Evolutionary conservation across 2,888 invertebrate species (phyloP).

Genomic region (Nasonia oneida): DNA sequence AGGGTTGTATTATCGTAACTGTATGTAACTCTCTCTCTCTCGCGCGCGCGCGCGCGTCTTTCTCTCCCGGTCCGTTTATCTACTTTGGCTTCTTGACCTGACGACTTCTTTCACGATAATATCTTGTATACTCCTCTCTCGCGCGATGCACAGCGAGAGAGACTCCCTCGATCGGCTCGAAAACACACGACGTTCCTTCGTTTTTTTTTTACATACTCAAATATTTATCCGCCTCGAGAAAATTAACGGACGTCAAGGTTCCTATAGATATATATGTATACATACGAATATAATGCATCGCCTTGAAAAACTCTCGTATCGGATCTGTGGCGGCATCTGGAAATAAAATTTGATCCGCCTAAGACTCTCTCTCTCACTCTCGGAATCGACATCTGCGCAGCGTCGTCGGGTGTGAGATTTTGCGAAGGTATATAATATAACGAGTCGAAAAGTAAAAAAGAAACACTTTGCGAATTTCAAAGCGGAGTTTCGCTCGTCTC

Average conservation of each 20-base stretch:
- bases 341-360: constrained; percentile 46
- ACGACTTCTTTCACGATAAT: constrained; percentile 51
- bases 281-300: no score
- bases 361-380: background rate
- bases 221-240: background rate
- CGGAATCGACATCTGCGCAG: constrained; percentile 50
- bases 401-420: constrained; percentile 23
- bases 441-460: background rate
- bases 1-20: background rate
- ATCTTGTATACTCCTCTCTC: background rate
- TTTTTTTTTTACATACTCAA: background rate
- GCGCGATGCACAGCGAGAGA: background rate
- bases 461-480: background rate
- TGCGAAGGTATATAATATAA: background rate
- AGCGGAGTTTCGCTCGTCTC: background rate
- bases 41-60: background rate
- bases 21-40: background rate
- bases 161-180: background rate
- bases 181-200: background rate
- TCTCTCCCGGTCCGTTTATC: constrained; percentile 65
- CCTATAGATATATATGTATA: no score
- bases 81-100: constrained; percentile 71
- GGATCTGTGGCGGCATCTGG: background rate
- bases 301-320: background rate
- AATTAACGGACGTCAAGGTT: background rate